These are phyloP conservation scores for Lithophane ornitopus DNA, from an alignment of 2,888 invertebrate species.

Conservation along the genomic window DNA sequence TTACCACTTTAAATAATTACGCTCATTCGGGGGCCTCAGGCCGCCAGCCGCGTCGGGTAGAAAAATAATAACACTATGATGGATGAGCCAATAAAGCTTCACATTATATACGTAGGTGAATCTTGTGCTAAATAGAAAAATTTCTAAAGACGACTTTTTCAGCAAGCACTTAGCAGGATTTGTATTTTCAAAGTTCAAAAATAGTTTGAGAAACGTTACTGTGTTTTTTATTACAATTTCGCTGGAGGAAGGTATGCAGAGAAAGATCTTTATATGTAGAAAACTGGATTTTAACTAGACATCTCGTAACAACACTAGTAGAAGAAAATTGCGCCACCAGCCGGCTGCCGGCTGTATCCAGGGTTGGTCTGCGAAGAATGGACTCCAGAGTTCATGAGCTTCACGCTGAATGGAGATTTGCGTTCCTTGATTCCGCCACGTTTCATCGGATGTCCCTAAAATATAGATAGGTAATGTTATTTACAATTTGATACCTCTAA, in stretches of 20 bases:
- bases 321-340: conserved; percentile 93
- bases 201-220: not conserved
- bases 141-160: not conserved
- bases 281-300: not conserved
- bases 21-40: not conserved
- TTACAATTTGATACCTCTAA: not conserved
- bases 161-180: not conserved
- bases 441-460: conserved; percentile 90
- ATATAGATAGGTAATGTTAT: not conserved
- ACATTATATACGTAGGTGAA: too few species aligned
- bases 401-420: conserved; percentile 93
- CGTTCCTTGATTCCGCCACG: conserved; percentile 92
- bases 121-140: not conserved
- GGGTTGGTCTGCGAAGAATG: conserved; percentile 95
- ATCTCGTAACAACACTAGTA: conserved; percentile 83
- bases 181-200: not conserved
- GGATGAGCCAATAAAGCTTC: not conserved
- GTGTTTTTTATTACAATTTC: not conserved
- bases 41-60: not conserved
- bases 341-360: conserved; percentile 94
- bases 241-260: not conserved
- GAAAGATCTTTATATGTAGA: not conserved
- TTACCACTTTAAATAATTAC: not conserved
- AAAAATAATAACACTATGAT: not conserved
- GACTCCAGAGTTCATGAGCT: conserved; percentile 95